Evolutionary conservation across 1,140 invertebrate genomes (phyloP).

Genomic region (Pomacea maculata): DNA sequence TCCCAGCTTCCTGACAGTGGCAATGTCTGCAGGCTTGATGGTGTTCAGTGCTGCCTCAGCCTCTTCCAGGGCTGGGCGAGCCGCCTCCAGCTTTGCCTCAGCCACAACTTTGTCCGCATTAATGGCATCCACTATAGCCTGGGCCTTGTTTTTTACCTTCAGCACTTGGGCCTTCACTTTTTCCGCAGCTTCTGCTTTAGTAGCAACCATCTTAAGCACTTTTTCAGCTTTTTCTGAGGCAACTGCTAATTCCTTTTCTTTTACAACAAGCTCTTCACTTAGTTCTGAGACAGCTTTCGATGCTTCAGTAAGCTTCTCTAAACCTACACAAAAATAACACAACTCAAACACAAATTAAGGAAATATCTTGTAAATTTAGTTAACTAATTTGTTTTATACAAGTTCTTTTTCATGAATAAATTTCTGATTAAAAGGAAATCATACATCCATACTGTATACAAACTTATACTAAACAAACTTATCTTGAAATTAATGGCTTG

Average conservation of each 20-base stretch:
- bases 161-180: conserved; percentile 92
- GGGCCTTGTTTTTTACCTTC: conserved; percentile 87
- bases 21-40: conserved; percentile 94
- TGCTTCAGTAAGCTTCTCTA: conserved; percentile 93
- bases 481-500: too few relatives aligned
- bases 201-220: conserved; percentile 64
- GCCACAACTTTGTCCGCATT: conserved; percentile 88
- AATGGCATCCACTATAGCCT: conserved; percentile 87
- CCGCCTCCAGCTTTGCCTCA: conserved; percentile 89
- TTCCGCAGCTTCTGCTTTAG: conserved; percentile 91
- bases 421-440: too few relatives aligned
- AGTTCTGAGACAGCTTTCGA: conserved; percentile 89
- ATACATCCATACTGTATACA: too few relatives aligned
- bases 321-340: conserved; percentile 67
- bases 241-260: conserved; percentile 90
- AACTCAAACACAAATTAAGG: background rate
- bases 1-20: conserved; percentile 88
- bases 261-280: conserved; percentile 90
- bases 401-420: too few relatives aligned
- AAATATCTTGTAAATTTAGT: background rate
- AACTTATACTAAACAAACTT: too few relatives aligned
- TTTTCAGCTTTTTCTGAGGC: conserved; percentile 87
- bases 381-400: too few relatives aligned
- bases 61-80: conserved; percentile 90
- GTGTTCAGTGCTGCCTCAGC: conserved; percentile 90